These are phyloP conservation scores for Clupea harengus DNA, from an alignment of 2,113 vertebrate species.

Conservation along the genomic window DNA sequence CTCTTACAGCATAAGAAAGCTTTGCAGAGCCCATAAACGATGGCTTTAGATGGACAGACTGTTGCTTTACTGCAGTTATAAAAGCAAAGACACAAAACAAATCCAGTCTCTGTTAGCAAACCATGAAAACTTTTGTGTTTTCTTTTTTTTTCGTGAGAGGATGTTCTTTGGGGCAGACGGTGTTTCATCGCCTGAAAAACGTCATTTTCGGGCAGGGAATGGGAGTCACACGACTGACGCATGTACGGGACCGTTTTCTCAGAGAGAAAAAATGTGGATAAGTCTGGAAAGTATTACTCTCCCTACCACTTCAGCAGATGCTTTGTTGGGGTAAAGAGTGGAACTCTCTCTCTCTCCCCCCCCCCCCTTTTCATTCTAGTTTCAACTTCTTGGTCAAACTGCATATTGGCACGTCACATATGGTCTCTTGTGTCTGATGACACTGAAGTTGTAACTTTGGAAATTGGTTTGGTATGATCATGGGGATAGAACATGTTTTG, in stretches of 20 bases:
- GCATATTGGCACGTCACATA: background rate
- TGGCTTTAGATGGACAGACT: background rate
- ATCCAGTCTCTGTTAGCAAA: background rate
- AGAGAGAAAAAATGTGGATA: no score
- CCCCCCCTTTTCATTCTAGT: background rate
- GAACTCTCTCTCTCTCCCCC: background rate
- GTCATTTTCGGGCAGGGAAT: background rate
- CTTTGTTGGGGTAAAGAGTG: background rate
- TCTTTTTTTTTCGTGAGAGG: background rate
- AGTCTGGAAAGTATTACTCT: background rate
- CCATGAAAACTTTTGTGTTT: background rate
- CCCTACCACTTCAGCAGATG: background rate
- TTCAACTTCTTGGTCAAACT: background rate
- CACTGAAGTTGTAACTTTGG: background rate
- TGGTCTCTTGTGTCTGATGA: background rate
- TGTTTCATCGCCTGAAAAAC: background rate
- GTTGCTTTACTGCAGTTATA: slow-evolving; percentile 21
- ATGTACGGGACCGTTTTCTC: background rate
- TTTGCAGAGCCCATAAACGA: background rate
- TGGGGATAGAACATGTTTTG: background rate
- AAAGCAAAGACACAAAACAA: slow-evolving; percentile 7
- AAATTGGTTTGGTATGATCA: background rate
- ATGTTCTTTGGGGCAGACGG: background rate
- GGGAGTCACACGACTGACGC: background rate
- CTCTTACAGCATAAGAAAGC: background rate